Percentiles rank a stretch among this genome's conserved stretches.
Conservation (phyloP, 1,140 invertebrate genomes). For the Pseudachorutes palmiensis region DNA sequence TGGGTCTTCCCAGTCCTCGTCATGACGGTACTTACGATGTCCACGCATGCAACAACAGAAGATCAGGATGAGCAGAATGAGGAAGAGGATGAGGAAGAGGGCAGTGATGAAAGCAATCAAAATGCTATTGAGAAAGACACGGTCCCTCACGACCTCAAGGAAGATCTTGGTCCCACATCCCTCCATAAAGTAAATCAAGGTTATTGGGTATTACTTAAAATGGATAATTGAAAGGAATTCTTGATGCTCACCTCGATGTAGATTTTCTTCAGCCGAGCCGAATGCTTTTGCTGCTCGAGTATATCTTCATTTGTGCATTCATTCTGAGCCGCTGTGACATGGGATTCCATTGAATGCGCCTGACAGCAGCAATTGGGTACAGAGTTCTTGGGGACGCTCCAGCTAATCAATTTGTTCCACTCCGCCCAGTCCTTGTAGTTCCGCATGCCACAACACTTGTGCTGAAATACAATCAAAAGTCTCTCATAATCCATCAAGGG, state of each 20-base stretch:
- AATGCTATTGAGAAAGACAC: too few species aligned
- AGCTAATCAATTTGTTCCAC: background rate
- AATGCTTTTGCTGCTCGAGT: background rate
- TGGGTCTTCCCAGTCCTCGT: background rate
- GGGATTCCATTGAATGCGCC: background rate
- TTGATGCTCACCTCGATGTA: background rate
- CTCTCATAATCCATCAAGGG: too few species aligned
- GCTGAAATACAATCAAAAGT: constrained; percentile 9
- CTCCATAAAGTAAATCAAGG: background rate
- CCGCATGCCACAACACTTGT: constrained; percentile 10
- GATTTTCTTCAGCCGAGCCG: background rate
- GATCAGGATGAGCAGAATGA: background rate
- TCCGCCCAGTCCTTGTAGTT: constrained; percentile 5
- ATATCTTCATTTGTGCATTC: background rate
- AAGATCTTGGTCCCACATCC: background rate
- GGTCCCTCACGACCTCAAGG: too few species aligned
- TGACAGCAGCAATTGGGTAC: constrained; percentile 4
- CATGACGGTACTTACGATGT: background rate
- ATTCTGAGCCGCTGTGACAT: background rate
- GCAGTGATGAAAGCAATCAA: background rate
- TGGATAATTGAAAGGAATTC: background rate
- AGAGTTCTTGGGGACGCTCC: background rate
- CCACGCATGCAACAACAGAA: background rate
- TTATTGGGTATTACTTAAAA: too few species aligned
- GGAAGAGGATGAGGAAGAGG: background rate